These are phyloP conservation scores for Drosophila paracracens DNA, from an alignment of 2,888 invertebrate genomes.

Conservation along the genomic window DNA sequence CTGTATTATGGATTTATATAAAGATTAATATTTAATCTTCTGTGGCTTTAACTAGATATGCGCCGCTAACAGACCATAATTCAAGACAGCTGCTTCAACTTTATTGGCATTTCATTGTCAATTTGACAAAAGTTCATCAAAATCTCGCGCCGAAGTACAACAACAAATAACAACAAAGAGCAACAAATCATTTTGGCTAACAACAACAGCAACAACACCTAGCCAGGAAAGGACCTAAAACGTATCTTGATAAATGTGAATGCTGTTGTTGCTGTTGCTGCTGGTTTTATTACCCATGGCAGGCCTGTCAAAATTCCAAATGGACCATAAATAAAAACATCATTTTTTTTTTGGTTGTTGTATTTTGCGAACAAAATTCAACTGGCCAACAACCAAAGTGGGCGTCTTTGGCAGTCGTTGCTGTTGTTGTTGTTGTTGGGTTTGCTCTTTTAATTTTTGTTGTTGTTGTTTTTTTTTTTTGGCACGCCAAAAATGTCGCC, in stretches of 20 bases:
- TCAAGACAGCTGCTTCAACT: slow-evolving; percentile 12
- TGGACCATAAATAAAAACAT: slow-evolving; percentile 84
- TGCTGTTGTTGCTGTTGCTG: slow-evolving; percentile 42
- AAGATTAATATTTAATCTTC: background rate
- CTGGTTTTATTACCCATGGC: slow-evolving; percentile 75
- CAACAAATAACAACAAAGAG: slow-evolving; percentile 18
- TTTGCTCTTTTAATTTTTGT: slow-evolving; percentile 22
- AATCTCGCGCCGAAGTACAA: slow-evolving; percentile 51
- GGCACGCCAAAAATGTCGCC: slow-evolving; percentile 71
- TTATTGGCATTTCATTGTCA: slow-evolving; percentile 68
- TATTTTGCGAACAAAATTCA: slow-evolving; percentile 11
- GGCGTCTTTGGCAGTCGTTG: slow-evolving; percentile 13
- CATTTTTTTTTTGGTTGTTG: slow-evolving; percentile 65
- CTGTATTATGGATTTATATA: background rate
- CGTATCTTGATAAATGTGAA: slow-evolving; percentile 67
- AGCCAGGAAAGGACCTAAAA: slow-evolving; percentile 28
- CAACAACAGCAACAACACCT: slow-evolving; percentile 26
- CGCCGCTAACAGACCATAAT: background rate
- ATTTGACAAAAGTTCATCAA: slow-evolving; percentile 76
- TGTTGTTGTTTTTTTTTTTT: slow-evolving; percentile 44
- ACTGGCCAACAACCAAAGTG: slow-evolving; percentile 41
- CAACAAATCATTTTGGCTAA: slow-evolving; percentile 34
- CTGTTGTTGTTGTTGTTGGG: slow-evolving; percentile 28
- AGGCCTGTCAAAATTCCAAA: slow-evolving; percentile 83
- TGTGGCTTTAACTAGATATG: background rate